phyloP scores from a whole-genome alignment of 2,888 invertebrate species.

The Drosophila affinis region DNA sequence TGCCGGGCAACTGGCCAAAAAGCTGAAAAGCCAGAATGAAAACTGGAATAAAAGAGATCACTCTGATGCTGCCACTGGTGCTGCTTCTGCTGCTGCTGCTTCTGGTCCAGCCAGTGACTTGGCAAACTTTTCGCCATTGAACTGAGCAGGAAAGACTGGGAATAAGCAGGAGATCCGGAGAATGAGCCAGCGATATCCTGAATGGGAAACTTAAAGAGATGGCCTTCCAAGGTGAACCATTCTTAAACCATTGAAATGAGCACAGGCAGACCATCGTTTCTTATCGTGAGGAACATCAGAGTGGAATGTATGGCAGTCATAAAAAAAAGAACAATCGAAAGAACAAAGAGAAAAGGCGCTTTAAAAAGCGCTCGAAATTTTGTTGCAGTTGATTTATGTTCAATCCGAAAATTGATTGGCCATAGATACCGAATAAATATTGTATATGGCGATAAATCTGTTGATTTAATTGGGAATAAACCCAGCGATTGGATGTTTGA shows the following conservation, averaged over 20 bases:
- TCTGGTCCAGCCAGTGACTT: conserved; percentile 13
- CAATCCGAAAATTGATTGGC: conserved; percentile 33
- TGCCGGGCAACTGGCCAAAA: conserved; percentile 25
- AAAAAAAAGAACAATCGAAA: conserved; percentile 13
- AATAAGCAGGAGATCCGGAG: no score
- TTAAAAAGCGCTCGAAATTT: conserved; percentile 3
- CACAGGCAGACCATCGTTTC: neutral
- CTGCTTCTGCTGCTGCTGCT: no score
- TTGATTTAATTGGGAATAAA: conserved; percentile 36
- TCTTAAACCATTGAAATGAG: neutral
- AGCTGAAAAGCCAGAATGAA: conserved; percentile 15
- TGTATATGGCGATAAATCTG: conserved; percentile 17
- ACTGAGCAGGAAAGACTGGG: no score
- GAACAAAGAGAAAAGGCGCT: neutral
- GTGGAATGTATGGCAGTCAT: neutral
- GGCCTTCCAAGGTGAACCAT: neutral
- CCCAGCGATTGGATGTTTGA: conserved; percentile 5
- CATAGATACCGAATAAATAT: neutral
- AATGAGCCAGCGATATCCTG: neutral
- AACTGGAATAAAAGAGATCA: conserved; percentile 21
- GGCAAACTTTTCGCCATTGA: conserved; percentile 12
- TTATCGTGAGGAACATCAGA: neutral
- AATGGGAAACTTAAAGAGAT: no score
- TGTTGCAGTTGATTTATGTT: conserved; percentile 22
- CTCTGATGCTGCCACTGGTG: no score